Evolutionary conservation across 2,888 invertebrate genomes (phyloP), one percentile per base, ranked within the genome.

Genomic region (Halictus ligatus): DNA sequence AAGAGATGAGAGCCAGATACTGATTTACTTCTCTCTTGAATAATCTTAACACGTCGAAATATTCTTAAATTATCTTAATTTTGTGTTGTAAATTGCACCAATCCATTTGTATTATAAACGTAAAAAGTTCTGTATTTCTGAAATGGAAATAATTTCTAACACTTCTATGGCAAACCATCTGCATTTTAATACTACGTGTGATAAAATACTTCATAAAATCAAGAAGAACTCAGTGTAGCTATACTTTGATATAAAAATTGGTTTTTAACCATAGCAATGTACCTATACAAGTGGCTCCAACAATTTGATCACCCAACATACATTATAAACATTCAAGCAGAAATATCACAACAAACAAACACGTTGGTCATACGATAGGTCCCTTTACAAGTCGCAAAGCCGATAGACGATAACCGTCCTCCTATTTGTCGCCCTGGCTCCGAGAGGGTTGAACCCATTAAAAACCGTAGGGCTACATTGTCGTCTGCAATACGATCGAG

Each of bases 401-500:
- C 15, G 2, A 13, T 18, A 18, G 7, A 35, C 35, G 18, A 64
- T 3, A 29, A 29, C 3, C 15, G 18, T 64, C 29, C 64, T 64
- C 29, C 29, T 64, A 15, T 29, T 64, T 64, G 64, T 35, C 64
- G 29, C 8, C 18, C 18, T 18, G 15, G 8, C 8, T 29, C 18
- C 7, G 3, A 2, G 29, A 1, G 1, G 3, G 64, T 2, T 35
- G 64, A 29, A 29, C 15, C 64, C 29, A 64, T 64, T 64, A 64
- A 64, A 29, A 64, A 18, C 60, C 60, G 21, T 25, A 13, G 15
- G 25, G 64, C 1, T 40, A 60, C 83, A 40, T 80, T 35, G 71
- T 58, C 58, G 58, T 12, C 69, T 78, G 60, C 85, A 88, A 89
- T 64, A 67, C 78, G 86, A 88, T 90, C 81, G 79, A 90, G 87